Evolutionary conservation across 30 jellyfish, hydroid and myxozoan species (phyloP).

Genomic region (Pelagia noctiluca): DNA sequence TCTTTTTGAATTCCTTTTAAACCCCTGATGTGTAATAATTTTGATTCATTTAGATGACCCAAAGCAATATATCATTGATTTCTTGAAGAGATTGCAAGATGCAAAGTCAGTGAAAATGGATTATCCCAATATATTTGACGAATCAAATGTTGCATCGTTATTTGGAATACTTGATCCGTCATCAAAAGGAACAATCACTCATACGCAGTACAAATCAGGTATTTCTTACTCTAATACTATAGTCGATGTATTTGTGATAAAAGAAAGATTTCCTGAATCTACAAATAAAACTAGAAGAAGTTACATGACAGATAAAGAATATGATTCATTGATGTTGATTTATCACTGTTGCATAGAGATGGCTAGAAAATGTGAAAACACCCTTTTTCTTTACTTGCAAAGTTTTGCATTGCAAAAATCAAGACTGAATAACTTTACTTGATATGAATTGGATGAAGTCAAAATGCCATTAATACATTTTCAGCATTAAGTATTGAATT

Average conservation of each 20-base stretch:
- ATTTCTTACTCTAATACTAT: background rate
- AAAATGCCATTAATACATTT: no score
- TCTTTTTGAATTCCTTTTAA: background rate
- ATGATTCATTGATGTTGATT: no score
- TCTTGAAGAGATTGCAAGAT: conserved; percentile 64
- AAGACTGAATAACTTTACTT: no score
- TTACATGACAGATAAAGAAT: no score
- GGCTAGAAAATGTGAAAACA: no score
- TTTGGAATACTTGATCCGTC: conserved; percentile 92
- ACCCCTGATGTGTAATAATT: background rate
- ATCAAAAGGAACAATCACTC: conserved; percentile 74
- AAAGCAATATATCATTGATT: conserved; percentile 82
- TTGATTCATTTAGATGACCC: conserved; percentile 68
- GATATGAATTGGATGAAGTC: no score
- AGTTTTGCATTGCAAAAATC: no score
- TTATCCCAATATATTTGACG: conserved; percentile 89
- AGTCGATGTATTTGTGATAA: background rate
- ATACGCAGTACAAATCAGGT: conserved; percentile 83
- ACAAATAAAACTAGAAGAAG: no score
- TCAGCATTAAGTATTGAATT: no score
- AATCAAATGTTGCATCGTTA: conserved; percentile 71
- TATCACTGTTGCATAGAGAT: no score
- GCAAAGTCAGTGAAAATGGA: conserved; percentile 68
- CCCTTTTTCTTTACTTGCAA: no score
- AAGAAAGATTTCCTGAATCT: background rate